Base-by-base conservation (phyloP, 2,797 vertebrate species). In the Pterois miles region DNA sequence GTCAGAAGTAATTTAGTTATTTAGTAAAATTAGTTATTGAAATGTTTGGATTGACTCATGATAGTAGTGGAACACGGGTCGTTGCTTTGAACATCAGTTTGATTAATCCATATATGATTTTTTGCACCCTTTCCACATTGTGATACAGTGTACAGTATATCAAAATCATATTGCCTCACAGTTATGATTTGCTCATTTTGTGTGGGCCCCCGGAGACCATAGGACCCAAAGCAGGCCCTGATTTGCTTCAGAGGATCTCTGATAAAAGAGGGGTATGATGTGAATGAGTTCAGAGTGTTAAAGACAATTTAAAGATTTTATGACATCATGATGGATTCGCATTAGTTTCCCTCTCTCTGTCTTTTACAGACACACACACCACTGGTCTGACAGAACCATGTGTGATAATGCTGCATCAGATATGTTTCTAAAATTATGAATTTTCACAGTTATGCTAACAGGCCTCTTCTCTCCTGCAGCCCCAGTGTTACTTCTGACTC, bases 401-500 rank as follows among this genome's bases (percentile, higher is more conserved):
- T 87, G 69, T 85, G 79, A 82, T 63, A 67, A 81, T 67, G 68
- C 71, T 2, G 43, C 77, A 75, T 48, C 72, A 87, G 84, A 86
- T 81, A 77, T 71, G 86, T 76, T 88, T 91, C 87, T 91, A 90
- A 88, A 88, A 84, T 86, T 80, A 88, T 83, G 76, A 87, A 85
- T 81, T 89, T 92, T 94, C 91, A 93, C 93, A 91, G 91, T 90
- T 92, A 91, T 91, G 88, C 76, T 91, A 89, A 91, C 91, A 89
- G 86, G 57, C 83, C 64, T 65, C 64, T 86, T 82, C 81, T 85
- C 89, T 90, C 78, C 86, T 80, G 65, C 81, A 80, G 76, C 59
- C 56, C 78, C 78, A 90, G 81, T 87, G 89, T 86, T 88, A 80
- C 43, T 50, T 88, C 78, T 93, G 91, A 93, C 88, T 93, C 90